Percentiles rank a stretch among this genome's conserved stretches.
These are phyloP conservation scores for Acanthopleura granulata DNA, from an alignment of 2,888 invertebrate genomes.

Conservation along the genomic window DNA sequence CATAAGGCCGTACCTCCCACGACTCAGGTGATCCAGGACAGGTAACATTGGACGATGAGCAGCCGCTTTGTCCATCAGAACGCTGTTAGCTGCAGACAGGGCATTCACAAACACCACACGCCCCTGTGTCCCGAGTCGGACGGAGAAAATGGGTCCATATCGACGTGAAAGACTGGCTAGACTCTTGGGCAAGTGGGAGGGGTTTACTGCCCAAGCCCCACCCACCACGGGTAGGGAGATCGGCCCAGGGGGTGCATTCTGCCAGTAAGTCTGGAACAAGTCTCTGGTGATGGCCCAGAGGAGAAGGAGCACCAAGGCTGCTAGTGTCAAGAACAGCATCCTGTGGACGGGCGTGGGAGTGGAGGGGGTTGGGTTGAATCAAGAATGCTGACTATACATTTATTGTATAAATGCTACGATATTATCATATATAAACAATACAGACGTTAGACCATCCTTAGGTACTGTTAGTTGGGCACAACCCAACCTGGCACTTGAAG, in stretches of 20 bases:
- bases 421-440: no score
- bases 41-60: neutral
- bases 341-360: no score
- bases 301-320: conserved; percentile 10
- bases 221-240: conserved; percentile 41
- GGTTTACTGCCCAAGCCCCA: conserved; percentile 29
- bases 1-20: neutral
- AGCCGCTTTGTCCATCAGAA: neutral
- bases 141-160: conserved; percentile 38
- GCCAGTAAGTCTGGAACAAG: conserved; percentile 31
- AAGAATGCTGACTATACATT: no score
- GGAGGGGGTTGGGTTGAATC: no score
- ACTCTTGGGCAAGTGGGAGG: conserved; percentile 29
- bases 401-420: no score
- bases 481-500: no score
- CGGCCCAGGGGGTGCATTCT: conserved; percentile 41
- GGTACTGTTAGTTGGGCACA: no score
- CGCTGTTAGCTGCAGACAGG: neutral
- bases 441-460: no score
- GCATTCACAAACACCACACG: conserved; percentile 29
- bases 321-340: conserved; percentile 22
- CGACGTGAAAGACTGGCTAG: conserved; percentile 29
- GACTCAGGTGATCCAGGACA: neutral
- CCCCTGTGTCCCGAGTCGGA: conserved; percentile 34
- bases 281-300: conserved; percentile 34